phyloP scores from a whole-genome alignment of 2,113 vertebrate species.

The Brevimyrus niger region DNA sequence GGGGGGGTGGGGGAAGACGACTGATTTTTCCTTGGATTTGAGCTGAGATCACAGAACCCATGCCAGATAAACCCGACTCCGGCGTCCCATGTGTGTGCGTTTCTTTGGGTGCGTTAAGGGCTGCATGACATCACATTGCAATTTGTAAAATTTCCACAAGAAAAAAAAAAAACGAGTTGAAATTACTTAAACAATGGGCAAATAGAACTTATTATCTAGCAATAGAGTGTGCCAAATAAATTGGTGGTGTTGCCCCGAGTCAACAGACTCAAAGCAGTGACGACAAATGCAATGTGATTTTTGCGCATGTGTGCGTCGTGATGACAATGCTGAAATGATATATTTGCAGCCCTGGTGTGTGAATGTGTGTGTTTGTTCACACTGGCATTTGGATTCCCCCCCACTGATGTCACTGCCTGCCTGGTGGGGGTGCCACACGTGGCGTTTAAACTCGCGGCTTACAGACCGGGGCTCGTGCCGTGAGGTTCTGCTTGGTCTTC shows the following conservation, averaged over 20 bases:
- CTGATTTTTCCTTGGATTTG: background rate
- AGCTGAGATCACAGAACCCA: background rate
- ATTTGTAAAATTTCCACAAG: background rate
- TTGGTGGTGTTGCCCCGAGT: background rate
- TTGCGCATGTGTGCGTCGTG: background rate
- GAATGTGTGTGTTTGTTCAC: background rate
- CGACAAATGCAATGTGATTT: background rate
- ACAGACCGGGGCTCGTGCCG: background rate
- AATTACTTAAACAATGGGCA: background rate
- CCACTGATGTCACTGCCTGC: background rate
- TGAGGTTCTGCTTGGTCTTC: background rate
- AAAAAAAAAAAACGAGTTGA: background rate
- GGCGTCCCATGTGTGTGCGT: background rate
- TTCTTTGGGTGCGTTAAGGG: background rate
- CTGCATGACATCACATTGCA: background rate
- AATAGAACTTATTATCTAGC: background rate
- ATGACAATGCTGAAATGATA: background rate
- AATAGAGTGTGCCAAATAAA: background rate
- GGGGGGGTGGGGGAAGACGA: background rate
- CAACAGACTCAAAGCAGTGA: background rate
- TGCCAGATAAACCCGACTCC: background rate
- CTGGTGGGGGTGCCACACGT: background rate
- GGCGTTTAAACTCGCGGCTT: background rate
- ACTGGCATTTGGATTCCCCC: background rate
- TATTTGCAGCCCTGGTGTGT: conserved; percentile 4